Evolutionary conservation across 1,140 invertebrate genomes (phyloP), one percentile per base, ranked within the genome.

Genomic region (Archivesica marissinica): DNA sequence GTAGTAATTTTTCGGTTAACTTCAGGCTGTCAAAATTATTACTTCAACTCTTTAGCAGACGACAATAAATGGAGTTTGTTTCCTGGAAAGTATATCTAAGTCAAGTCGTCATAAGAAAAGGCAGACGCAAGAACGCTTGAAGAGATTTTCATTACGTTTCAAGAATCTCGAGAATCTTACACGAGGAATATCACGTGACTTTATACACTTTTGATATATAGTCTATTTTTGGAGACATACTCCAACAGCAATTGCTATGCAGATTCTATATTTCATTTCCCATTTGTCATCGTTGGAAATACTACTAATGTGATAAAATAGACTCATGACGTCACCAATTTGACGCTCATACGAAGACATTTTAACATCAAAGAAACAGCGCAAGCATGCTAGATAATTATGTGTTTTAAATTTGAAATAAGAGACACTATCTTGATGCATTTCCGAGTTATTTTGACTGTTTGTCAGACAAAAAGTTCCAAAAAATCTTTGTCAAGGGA

Each of bases 391-490:
- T 11, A 23, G n/a, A 41, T 25, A 23, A 54, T 39, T 35, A 77
- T 77, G 74, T 77, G 74, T 77, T 77, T 77, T 77, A 77, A 77
- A 77, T 77, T 56, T 77, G 54, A 77, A 50, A 50, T 74, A 47
- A 74, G 28, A 52, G 70, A 39, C 47, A 6, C 33, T 61, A 77
- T 77, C 52, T 59, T 59, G 75, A 77, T 59, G 50, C 23, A 41
- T 77, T 59, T 56, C 54, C 20, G 35, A 54, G 20, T 61, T 20
- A 47, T 56, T 77, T 61, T 59, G 75, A 77, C 50, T 75, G 35
- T 17, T 35, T 47, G 52, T 75, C 47, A 33, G 72, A 75, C 72
- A 54, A 33, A 68, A 44, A 38, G 64, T 38, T 68, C 61, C 30
- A 68, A 39, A 38, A 68, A 39, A 38, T 25, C 64, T 68, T 68